These are phyloP conservation scores for Microcebus griseorufus DNA, from an alignment of 2,113 vertebrate species.

Conservation along the genomic window DNA sequence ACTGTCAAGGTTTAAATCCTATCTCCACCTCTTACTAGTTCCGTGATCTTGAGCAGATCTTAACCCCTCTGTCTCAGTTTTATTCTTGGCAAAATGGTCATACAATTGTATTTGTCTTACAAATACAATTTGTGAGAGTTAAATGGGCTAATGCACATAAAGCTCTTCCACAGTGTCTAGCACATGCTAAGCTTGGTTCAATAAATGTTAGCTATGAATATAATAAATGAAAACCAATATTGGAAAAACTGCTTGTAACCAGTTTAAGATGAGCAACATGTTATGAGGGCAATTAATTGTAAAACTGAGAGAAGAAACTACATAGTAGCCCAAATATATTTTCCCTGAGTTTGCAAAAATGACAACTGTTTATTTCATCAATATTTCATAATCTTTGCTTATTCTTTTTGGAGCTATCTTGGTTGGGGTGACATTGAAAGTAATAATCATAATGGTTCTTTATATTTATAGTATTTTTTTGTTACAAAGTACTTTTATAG, in stretches of 20 bases:
- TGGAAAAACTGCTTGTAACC: neutral
- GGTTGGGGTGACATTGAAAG: neutral
- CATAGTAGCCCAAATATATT: neutral
- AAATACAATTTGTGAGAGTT: neutral
- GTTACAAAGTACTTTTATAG: neutral
- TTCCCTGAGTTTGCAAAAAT: constrained; percentile 17
- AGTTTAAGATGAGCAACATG: constrained; percentile 13
- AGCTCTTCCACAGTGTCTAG: neutral
- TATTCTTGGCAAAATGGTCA: neutral
- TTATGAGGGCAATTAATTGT: neutral
- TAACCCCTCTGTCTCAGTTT: neutral
- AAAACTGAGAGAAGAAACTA: constrained; percentile 27
- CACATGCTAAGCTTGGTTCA: neutral
- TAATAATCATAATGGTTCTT: neutral
- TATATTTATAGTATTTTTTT: neutral
- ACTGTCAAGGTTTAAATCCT: neutral
- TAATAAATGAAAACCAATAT: neutral
- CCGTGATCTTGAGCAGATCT: neutral
- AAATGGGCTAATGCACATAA: neutral
- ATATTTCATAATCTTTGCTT: neutral
- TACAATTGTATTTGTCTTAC: neutral
- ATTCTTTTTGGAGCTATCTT: neutral
- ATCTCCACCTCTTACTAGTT: neutral
- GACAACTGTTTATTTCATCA: neutral
- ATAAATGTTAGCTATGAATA: constrained; percentile 27